A percentile compares a stretch with the other conserved stretches of the same genome.
These are phyloP conservation scores for Rhingia campestris DNA, from an alignment of 2,888 invertebrate genomes.

Conservation along the genomic window DNA sequence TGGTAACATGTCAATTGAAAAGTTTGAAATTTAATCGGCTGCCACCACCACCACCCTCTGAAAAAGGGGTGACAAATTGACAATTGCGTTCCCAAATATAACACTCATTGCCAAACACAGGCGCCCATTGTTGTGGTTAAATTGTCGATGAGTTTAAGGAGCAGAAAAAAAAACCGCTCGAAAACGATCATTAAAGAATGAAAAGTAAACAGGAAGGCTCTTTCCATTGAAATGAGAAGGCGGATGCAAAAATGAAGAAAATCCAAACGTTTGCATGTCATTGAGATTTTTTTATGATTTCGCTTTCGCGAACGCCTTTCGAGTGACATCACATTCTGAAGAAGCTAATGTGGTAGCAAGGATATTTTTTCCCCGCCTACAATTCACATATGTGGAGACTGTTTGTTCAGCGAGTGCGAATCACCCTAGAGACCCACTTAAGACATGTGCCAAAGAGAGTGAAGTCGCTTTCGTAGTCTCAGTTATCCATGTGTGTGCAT, in stretches of 20 bases:
- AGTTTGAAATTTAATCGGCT: constrained; percentile 69
- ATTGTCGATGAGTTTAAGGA: constrained; percentile 34
- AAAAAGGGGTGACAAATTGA: constrained; percentile 45
- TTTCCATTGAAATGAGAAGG: constrained; percentile 1
- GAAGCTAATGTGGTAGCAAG: constrained; percentile 63
- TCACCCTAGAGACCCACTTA: constrained; percentile 63
- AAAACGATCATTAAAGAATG: constrained; percentile 71
- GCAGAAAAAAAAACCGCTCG: constrained; percentile 33
- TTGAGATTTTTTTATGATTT: constrained; percentile 68
- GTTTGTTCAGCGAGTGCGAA: constrained; percentile 49
- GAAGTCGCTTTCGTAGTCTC: background rate
- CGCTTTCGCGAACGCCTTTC: constrained; percentile 58
- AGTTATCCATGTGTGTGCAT: constrained; percentile 2
- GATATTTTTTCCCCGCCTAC: background rate
- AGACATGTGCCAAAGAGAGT: constrained; percentile 29
- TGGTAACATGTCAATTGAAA: constrained; percentile 51
- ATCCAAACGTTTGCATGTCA: constrained; percentile 53
- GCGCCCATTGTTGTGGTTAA: constrained; percentile 68
- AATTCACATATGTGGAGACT: constrained; percentile 13
- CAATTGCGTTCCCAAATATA: constrained; percentile 11
- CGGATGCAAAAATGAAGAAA: constrained; percentile 14
- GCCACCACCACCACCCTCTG: background rate
- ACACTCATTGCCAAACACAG: constrained; percentile 70
- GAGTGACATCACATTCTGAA: constrained; percentile 65
- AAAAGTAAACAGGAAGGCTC: constrained; percentile 66